Conservation (phyloP, 2,113 vertebrate genomes). For the Muntiacus reevesi region DNA sequence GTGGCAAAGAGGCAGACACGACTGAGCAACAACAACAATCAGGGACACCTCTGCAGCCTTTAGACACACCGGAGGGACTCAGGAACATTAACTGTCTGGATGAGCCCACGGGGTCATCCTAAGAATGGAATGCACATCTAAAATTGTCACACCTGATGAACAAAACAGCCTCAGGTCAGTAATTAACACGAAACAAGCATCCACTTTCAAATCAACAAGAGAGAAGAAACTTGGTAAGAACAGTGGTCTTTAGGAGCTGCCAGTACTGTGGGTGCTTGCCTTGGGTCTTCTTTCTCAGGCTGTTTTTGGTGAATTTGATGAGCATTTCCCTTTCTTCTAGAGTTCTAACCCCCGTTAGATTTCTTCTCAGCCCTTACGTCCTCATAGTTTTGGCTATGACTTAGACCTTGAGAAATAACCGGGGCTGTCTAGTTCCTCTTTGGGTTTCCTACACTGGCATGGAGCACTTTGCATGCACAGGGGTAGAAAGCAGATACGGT, state of each 20-base stretch:
- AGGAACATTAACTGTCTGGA: neutral
- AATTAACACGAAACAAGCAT: no score
- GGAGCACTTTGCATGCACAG: rapidly evolving
- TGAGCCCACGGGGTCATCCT: rapidly evolving
- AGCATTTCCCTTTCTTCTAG: neutral
- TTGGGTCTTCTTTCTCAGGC: neutral
- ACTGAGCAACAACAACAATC: neutral
- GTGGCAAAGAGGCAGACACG: neutral
- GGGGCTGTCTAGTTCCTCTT: rapidly evolving
- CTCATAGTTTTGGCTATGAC: neutral
- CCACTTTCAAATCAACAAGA: neutral
- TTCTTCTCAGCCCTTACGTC: neutral
- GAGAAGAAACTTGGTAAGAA: neutral
- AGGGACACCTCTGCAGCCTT: neutral
- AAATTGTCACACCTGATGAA: neutral
- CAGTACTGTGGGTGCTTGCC: rapidly evolving
- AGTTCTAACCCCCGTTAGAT: neutral
- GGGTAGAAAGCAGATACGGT: rapidly evolving
- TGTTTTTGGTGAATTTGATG: neutral
- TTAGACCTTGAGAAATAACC: neutral
- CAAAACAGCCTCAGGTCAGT: neutral
- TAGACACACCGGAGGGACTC: rapidly evolving
- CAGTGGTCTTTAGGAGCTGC: neutral
- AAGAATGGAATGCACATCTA: neutral
- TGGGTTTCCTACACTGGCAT: rapidly evolving